Evolutionary conservation across 2,113 vertebrate genomes (phyloP), one percentile per base, ranked within the genome.

Genomic region (Vulpes lagopus): DNA sequence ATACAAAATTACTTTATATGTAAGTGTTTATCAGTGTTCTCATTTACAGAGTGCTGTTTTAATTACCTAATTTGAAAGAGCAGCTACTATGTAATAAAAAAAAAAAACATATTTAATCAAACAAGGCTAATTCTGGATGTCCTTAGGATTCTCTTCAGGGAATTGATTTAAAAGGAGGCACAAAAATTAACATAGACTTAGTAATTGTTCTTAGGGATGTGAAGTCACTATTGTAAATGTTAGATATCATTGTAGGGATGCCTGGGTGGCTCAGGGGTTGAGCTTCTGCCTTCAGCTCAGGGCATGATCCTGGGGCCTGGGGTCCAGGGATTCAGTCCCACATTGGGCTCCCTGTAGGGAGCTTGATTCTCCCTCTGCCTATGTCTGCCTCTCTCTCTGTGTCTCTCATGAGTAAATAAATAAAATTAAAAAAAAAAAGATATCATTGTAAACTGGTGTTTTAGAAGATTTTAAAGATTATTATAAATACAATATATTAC

Each of bases 141-240:
- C 14, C 79, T 38, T 55, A 59, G 16, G 38, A 0, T 78, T 89
- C 53, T 85, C 4, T 35, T 91, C 38, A 62, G 9, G 81, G 27
- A 94, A 51, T 2, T 51, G 64, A 85, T 80, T 83, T 60, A n/a
- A 89, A 78, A 91, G 2, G 9, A 84, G n/a, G 0, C 3, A 55
- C 2, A 78, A 9, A 86, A 96, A 3, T 95, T 85, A 92, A 84
- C 6, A 69, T 78, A 51, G 55, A 81, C 53, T 92, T 59, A 59
- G 20, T 20, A 82, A 94, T 69, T 78, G 76, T 95, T 95, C 17
- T 53, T 27, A 69, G 64, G 32, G 11, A 17, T 80, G 38, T 55
- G 25, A 93, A 74, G 15, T 97, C 51, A 84, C 35, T 78, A 20
- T 86, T 82, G 67, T 20, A 93, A 71, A 95, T 73, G 43, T 55